Base-by-base conservation (phyloP, 2,888 invertebrate genomes). In the Crematogaster levior region DNA sequence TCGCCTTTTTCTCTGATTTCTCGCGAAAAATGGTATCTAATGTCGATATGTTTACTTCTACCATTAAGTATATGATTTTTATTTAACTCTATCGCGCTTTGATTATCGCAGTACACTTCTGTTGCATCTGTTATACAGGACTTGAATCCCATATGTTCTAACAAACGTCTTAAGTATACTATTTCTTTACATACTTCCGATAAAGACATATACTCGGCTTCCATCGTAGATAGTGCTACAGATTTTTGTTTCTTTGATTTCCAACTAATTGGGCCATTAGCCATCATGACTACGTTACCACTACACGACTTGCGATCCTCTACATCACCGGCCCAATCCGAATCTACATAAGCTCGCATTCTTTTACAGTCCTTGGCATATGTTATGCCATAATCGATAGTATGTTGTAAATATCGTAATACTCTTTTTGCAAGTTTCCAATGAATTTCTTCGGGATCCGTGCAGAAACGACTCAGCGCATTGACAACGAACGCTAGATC, bases 241-340 rank as follows among this genome's bases (percentile, higher is more conserved):
- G 27, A 65, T 24, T 27, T 65, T 1, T 65, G 43, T 27, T 65
- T 65, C 6, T 18, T 65, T n/a, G 46, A 27, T 46, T 27, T 6
- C 46, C 65, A 65, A 2, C 65, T 65, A 10, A 65, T 27, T 0
- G 65, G 27, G 0, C n/a, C 46, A 4, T 1, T 27, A 4, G 46
- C 46, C 10, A 65, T 10, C 5, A 46, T 46, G 12, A 63, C 1
- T 21, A 63, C 40, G 4, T 37, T 63, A 1, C 21, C 9, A 1
- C 40, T 63, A 24, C 40, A 40, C 24, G 63, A 63, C 1, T 24
- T 63, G 1, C 63, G 15, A 15, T 63, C 40, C 0, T 56, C 18
- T 4, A 46, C 10, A 4, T 81, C 74, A 6, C 73, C 65, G 2
- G 65, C 81, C 74, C 81, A 81, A 37, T 81, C 65, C 12, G 63